A percentile compares a stretch with the other conserved stretches of the same genome.
These are phyloP conservation scores for Dicerorhinus sumatrensis DNA, from an alignment of 2,113 vertebrate genomes.

Conservation along the genomic window DNA sequence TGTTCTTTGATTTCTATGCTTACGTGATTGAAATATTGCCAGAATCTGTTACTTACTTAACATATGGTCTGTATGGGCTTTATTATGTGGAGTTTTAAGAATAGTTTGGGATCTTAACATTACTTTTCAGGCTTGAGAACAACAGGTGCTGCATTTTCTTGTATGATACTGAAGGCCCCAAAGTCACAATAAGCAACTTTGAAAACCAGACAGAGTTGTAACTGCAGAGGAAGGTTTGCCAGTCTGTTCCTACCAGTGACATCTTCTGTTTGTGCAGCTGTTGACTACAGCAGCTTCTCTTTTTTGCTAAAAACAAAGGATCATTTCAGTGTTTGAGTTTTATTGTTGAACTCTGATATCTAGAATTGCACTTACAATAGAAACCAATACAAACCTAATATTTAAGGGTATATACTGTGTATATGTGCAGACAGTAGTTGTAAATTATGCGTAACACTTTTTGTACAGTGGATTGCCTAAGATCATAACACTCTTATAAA, in stretches of 20 bases:
- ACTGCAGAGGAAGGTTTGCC: constrained; percentile 84
- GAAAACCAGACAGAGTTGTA: constrained; percentile 77
- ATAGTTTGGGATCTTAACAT: constrained; percentile 12
- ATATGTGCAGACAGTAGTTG: background rate
- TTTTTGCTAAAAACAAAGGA: constrained; percentile 86
- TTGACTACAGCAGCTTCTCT: constrained; percentile 89
- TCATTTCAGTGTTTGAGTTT: constrained; percentile 82
- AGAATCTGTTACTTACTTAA: constrained; percentile 15
- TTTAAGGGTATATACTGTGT: background rate
- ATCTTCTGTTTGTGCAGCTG: constrained; percentile 92
- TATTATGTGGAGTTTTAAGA: constrained; percentile 77
- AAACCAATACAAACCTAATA: constrained; percentile 57
- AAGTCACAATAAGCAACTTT: constrained; percentile 82
- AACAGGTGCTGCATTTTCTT: constrained; percentile 79
- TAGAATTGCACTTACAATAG: constrained; percentile 76
- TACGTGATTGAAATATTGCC: constrained; percentile 13
- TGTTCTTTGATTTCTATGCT: constrained; percentile 38
- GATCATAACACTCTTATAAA: background rate
- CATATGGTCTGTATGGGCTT: constrained; percentile 71
- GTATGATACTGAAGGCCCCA: constrained; percentile 68
- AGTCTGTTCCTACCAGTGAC: constrained; percentile 88
- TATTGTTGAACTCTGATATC: constrained; percentile 84
- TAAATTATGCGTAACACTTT: background rate
- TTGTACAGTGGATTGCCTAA: background rate
- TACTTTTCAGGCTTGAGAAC: constrained; percentile 51